phyloP scores from a whole-genome alignment of 2,797 vertebrate species.

The Labeo calbasu region DNA sequence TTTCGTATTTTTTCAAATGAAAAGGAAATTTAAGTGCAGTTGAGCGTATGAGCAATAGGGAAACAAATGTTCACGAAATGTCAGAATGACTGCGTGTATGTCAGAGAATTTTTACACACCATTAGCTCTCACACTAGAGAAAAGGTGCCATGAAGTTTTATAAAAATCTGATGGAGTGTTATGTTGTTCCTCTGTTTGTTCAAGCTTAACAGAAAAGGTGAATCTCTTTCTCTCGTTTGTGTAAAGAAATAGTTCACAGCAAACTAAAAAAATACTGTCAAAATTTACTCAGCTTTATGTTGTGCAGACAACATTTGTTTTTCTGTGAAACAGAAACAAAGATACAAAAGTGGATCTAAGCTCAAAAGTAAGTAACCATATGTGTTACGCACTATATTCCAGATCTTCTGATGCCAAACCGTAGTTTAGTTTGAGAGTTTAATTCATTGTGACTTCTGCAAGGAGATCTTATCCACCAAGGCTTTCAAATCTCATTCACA shows the following conservation, averaged over 20 bases:
- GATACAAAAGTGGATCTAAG: background rate
- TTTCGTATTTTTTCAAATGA: background rate
- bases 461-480: background rate
- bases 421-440: background rate
- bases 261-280: background rate
- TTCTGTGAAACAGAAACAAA: background rate
- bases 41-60: background rate
- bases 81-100: constrained; percentile 32
- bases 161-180: constrained; percentile 39
- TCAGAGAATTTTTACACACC: constrained; percentile 35
- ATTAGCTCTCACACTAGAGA: constrained; percentile 41
- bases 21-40: constrained; percentile 2
- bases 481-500: background rate
- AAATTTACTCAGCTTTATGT: background rate
- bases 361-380: background rate
- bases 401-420: background rate
- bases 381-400: background rate
- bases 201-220: background rate
- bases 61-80: constrained; percentile 7
- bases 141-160: constrained; percentile 57
- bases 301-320: background rate
- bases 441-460: background rate
- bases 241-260: background rate
- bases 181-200: constrained; percentile 22
- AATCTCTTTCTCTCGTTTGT: background rate